These are phyloP conservation scores for Corythornis cristatus DNA, from an alignment of 2,113 vertebrate species.

Conservation along the genomic window DNA sequence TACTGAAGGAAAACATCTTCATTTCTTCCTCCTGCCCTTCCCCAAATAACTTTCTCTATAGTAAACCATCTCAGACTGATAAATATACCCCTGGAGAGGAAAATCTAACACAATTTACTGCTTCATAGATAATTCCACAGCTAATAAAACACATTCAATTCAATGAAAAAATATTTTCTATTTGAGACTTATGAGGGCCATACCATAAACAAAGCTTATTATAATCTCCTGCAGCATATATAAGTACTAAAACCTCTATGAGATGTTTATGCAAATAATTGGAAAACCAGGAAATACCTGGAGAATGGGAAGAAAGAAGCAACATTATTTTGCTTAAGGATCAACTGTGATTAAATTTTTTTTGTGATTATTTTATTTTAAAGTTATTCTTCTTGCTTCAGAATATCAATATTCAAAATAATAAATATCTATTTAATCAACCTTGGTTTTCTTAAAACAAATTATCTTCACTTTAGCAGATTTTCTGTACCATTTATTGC, in stretches of 20 bases:
- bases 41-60: neutral
- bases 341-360: neutral
- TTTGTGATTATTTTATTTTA: neutral
- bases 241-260: neutral
- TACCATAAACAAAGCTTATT: neutral
- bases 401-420: neutral
- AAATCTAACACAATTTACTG: neutral
- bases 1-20: neutral
- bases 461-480: neutral
- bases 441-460: neutral
- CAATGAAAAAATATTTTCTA: neutral
- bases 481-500: neutral
- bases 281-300: neutral
- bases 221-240: neutral
- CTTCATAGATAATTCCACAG: neutral
- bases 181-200: neutral
- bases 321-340: neutral
- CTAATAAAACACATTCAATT: neutral
- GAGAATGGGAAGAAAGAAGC: neutral
- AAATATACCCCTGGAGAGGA: neutral
- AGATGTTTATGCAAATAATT: neutral
- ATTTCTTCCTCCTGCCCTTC: neutral
- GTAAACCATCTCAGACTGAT: neutral
- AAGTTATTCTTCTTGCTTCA: neutral
- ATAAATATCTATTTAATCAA: neutral